These are phyloP conservation scores for Plutella xylostella DNA, from an alignment of 2,888 invertebrate species.

Conservation along the genomic window DNA sequence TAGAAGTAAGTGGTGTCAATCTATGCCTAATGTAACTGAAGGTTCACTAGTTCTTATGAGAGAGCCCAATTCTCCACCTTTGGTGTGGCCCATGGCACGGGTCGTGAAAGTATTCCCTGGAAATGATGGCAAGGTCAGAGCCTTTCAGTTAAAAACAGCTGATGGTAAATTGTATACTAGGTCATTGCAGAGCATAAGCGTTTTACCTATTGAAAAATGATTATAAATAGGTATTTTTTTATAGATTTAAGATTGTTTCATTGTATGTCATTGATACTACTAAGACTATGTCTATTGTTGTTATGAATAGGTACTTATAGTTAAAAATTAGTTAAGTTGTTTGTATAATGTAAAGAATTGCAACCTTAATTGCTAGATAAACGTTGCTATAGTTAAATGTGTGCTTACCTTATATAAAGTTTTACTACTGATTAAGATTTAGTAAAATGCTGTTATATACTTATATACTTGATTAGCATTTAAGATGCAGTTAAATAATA, in stretches of 20 bases:
- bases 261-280: no score
- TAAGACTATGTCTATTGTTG: no score
- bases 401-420: no score
- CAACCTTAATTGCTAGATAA: neutral
- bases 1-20: slow-evolving; percentile 10
- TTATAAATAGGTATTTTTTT: no score
- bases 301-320: no score
- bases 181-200: slow-evolving; percentile 3
- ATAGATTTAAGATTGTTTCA: neutral
- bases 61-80: slow-evolving; percentile 7
- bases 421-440: no score
- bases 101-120: slow-evolving; percentile 12
- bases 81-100: slow-evolving; percentile 14
- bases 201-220: neutral
- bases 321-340: no score
- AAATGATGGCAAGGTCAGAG: slow-evolving; percentile 12
- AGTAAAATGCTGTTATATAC: no score
- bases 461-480: no score
- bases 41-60: slow-evolving; percentile 13
- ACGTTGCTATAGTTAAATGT: no score
- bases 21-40: slow-evolving; percentile 9
- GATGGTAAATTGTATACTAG: slow-evolving; percentile 7
- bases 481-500: no score
- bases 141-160: slow-evolving; percentile 3
- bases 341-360: no score